Percentiles rank a stretch among this genome's conserved stretches.
These are phyloP conservation scores for Odontesthes bonariensis DNA, from an alignment of 2,113 vertebrate genomes.

Conservation along the genomic window DNA sequence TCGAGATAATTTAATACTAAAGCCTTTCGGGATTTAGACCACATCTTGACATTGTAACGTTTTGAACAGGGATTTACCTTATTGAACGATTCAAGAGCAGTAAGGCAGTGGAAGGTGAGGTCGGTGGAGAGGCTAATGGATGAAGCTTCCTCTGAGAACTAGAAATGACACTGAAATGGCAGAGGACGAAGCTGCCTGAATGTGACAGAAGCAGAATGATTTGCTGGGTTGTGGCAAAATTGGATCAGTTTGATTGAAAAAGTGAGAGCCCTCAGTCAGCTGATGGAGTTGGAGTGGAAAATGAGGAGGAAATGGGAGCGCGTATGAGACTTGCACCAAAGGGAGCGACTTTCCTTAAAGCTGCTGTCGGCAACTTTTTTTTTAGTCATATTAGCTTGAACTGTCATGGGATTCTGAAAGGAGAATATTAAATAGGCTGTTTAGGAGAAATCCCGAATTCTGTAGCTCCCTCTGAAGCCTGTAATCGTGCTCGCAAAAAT, in stretches of 20 bases:
- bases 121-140: slow-evolving; percentile 6
- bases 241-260: neutral
- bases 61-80: neutral
- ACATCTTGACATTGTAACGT: neutral
- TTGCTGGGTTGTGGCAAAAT: slow-evolving; percentile 8
- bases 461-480: no score
- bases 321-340: no score
- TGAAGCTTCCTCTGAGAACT: slow-evolving; percentile 1
- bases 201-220: slow-evolving; percentile 8
- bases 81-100: neutral
- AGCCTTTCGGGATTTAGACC: neutral
- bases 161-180: slow-evolving; percentile 3
- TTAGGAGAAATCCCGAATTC: no score
- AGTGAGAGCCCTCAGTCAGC: neutral
- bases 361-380: no score
- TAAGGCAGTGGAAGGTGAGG: neutral
- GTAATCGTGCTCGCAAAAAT: no score
- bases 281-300: slow-evolving; percentile 13
- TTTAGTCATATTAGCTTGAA: no score
- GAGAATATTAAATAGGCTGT: no score
- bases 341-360: no score
- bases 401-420: no score
- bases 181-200: neutral
- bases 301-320: neutral
- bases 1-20: neutral